Conservation (phyloP, 2,113 vertebrate genomes). For the Apteryx owenii region DNA sequence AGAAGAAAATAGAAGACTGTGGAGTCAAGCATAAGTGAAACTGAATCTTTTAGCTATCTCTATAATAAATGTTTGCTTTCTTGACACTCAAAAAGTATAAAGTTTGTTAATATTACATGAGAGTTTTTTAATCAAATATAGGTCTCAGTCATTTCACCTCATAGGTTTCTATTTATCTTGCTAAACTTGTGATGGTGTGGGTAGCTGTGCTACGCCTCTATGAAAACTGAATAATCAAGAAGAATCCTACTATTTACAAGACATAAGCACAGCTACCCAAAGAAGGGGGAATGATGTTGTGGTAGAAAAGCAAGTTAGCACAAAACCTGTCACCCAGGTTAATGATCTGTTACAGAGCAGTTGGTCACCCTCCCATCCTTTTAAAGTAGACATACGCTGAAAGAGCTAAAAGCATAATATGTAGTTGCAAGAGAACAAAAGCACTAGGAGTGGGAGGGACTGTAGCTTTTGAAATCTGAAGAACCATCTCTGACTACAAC, state of each 20-base stretch:
- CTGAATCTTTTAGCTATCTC: neutral
- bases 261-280: rapidly evolving
- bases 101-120: neutral
- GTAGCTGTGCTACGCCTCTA: neutral
- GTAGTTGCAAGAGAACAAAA: neutral
- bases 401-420: neutral
- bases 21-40: neutral
- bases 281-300: neutral
- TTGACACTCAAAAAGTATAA: neutral
- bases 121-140: rapidly evolving
- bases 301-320: neutral
- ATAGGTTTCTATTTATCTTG: neutral
- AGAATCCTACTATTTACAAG: neutral
- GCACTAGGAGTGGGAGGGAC: neutral
- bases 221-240: neutral
- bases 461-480: neutral
- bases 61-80: neutral
- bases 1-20: neutral
- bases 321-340: neutral
- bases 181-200: neutral
- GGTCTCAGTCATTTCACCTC: rapidly evolving
- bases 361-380: neutral
- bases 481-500: neutral
- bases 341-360: neutral
- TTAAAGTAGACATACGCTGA: neutral